Evolutionary conservation across 2,113 vertebrate species (phyloP).

Genomic region (Notothenia rossii): DNA sequence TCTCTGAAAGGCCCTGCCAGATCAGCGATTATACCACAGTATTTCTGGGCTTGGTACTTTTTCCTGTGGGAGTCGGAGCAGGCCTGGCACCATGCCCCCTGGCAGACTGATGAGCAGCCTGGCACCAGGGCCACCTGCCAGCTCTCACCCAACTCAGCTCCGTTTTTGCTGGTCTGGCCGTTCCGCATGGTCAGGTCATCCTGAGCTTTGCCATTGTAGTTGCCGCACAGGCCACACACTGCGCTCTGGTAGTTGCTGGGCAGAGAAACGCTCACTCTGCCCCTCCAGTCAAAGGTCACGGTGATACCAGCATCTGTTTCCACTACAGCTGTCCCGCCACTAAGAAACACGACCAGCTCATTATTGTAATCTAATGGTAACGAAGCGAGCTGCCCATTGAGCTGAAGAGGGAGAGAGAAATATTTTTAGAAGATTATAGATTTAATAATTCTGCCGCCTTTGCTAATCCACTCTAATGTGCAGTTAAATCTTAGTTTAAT

Average conservation of each 20-base stretch:
- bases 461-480: constrained; percentile 72
- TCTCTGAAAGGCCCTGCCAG: constrained; percentile 71
- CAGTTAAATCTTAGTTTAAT: constrained; percentile 68
- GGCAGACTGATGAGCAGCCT: constrained; percentile 70
- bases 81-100: constrained; percentile 51
- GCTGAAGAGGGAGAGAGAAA: constrained; percentile 45
- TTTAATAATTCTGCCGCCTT: constrained; percentile 66
- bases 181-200: constrained; percentile 71
- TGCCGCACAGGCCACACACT: constrained; percentile 79
- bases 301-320: constrained; percentile 74
- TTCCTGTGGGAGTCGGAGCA: constrained; percentile 61
- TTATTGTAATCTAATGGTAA: constrained; percentile 70
- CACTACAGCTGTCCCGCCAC: constrained; percentile 64
- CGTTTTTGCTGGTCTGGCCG: constrained; percentile 36
- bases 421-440: constrained; percentile 68
- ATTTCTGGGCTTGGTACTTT: constrained; percentile 38
- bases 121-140: constrained; percentile 57
- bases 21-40: constrained; percentile 77
- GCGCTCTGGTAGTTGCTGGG: constrained; percentile 63
- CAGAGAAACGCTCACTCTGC: constrained; percentile 55
- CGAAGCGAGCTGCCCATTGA: constrained; percentile 65
- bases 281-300: constrained; percentile 77
- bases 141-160: constrained; percentile 63
- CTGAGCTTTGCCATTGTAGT: constrained; percentile 65
- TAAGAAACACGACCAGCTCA: constrained; percentile 58